Conservation (phyloP, 2,113 vertebrate genomes). For the Tetraodon nigroviridis region DNA sequence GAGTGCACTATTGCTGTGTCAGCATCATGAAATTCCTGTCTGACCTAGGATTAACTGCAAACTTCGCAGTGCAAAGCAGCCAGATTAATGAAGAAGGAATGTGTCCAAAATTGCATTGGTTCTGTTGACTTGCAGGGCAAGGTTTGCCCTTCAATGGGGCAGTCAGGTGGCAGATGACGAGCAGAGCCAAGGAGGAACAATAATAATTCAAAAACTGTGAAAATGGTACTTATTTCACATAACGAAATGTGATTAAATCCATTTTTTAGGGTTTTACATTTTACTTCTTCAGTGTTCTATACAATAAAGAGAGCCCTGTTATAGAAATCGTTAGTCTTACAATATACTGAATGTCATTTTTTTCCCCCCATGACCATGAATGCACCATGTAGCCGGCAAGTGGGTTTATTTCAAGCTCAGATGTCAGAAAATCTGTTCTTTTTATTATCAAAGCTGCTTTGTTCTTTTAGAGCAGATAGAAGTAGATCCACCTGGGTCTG, state of each 20-base stretch:
- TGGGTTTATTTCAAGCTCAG: conserved; percentile 1
- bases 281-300: no score
- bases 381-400: neutral
- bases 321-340: no score
- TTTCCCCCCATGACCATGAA: no score
- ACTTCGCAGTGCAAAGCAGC: no score
- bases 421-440: conserved; percentile 1
- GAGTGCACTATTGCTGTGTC: neutral
- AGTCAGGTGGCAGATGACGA: conserved; percentile 30
- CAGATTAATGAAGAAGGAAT: neutral
- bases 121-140: conserved; percentile 31
- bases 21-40: conserved; percentile 9
- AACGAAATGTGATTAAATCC: no score
- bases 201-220: no score
- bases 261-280: no score
- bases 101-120: conserved; percentile 1
- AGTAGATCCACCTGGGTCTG: neutral
- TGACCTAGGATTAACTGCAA: neutral
- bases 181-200: conserved; percentile 52
- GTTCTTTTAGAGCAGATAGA: conserved; percentile 12
- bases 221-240: no score
- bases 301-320: no score
- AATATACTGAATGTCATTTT: no score
- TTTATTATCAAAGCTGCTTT: conserved; percentile 17
- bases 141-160: conserved; percentile 25